These are phyloP conservation scores for Phocoena sinus DNA, from an alignment of 2,113 vertebrate species.

Conservation along the genomic window DNA sequence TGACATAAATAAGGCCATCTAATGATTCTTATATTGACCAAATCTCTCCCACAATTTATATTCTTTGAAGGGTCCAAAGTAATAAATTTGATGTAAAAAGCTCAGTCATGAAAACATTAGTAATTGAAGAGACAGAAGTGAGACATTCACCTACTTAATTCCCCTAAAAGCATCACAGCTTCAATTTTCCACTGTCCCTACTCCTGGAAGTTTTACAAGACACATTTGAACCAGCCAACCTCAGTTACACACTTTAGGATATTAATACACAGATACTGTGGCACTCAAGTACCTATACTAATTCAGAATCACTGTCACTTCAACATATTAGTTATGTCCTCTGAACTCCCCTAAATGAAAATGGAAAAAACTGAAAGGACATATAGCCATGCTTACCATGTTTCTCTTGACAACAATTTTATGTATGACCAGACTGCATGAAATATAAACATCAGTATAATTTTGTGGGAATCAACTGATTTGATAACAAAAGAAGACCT, in stretches of 20 bases:
- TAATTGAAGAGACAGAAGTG: not conserved
- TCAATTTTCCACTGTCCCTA: not conserved
- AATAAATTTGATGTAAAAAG: not conserved
- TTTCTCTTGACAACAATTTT: not conserved
- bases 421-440: not conserved
- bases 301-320: not conserved
- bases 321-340: not conserved
- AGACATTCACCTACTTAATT: not conserved
- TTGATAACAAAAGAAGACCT: not conserved
- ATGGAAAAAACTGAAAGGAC: not conserved
- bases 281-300: not conserved
- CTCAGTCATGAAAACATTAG: not conserved
- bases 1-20: not conserved
- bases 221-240: not conserved
- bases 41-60: constrained; percentile 4
- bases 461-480: not conserved
- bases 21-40: constrained; percentile 3
- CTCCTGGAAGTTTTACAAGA: not conserved
- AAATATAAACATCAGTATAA: not conserved
- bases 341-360: not conserved
- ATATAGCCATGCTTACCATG: not conserved
- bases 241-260: not conserved
- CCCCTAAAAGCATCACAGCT: not conserved
- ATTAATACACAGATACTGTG: not conserved
- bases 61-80: not conserved